Evolutionary conservation across 1,140 invertebrate species (phyloP), one percentile per base, ranked within the genome.

Genomic region (Chironomus tepperi): DNA sequence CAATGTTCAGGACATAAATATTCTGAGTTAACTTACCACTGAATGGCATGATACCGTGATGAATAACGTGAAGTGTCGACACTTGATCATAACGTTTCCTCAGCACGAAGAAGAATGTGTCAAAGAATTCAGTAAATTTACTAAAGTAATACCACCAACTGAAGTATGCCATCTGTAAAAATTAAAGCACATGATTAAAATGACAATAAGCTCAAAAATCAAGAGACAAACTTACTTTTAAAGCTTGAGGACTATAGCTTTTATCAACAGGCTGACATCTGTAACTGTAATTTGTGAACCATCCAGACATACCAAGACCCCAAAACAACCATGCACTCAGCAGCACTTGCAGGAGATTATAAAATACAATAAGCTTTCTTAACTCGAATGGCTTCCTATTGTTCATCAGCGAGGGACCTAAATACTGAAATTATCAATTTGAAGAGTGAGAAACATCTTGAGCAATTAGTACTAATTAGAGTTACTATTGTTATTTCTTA

Each of bases 341-440:
- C 70, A 94, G 74, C 24, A 96, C 93, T 88, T 97, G 92, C 77
- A 90, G 84, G 43, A 93, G 85, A 84, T 98, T 98, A 83, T 98
- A 98, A 72, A 87, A 82, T 78, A 96, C 89, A 83, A 98, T 87
- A 72, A 91, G 77, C 79, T 87, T 87, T 78, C 90, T 89, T 43
- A 97, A 87, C 79, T 94, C 86, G 78, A 92, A 93, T 8, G 95
- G 91, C 85, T 94, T 91, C 79, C 93, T 87, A 83, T 95, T 91
- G 83, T 93, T 90, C 96, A 98, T 98, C 74, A 93, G 83, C 79
- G 87, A 88, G 24, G 94, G 95, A 7, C 95, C 95, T 76, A 93
- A 78, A 79, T 87, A 84, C 87, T 90, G 80, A 76, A 47, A 74
- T 75, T 80, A 78, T 76, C 64, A 75, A 72, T 47, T 76, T 75